Conservation (phyloP, 2,888 invertebrate species). For the Nudaria mundana region DNA sequence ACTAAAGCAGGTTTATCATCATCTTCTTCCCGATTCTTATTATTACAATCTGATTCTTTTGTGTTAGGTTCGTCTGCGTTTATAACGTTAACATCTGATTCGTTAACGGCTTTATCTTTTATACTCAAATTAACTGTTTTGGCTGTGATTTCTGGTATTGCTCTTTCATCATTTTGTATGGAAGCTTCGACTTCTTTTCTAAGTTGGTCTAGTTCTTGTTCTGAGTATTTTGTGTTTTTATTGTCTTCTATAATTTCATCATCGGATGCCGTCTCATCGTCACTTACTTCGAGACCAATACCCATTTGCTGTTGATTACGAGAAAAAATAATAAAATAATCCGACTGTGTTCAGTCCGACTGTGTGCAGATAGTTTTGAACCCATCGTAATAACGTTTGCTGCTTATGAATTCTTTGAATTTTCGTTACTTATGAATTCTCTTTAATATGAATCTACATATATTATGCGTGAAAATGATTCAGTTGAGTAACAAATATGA, state of each 20-base stretch:
- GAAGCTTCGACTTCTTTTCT: constrained; percentile 68
- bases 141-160: constrained; percentile 32
- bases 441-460: no score
- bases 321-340: constrained; percentile 39
- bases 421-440: no score
- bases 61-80: no score
- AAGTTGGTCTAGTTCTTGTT: constrained; percentile 63
- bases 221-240: constrained; percentile 53
- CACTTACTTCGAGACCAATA: constrained; percentile 60
- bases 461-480: no score
- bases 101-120: constrained; percentile 22
- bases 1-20: constrained; percentile 41
- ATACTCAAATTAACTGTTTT: constrained; percentile 42
- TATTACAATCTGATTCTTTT: constrained; percentile 2
- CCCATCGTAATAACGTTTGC: no score
- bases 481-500: no score
- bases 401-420: no score
- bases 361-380: no score
- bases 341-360: no score
- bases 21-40: constrained; percentile 24
- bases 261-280: constrained; percentile 50
- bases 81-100: constrained; percentile 5
- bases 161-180: constrained; percentile 59
- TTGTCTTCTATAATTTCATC: constrained; percentile 52
- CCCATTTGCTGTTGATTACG: constrained; percentile 60